Evolutionary conservation across 1,140 invertebrate genomes (phyloP), one percentile per base, ranked within the genome.

Genomic region (Pseudomyrmex gracilis): DNA sequence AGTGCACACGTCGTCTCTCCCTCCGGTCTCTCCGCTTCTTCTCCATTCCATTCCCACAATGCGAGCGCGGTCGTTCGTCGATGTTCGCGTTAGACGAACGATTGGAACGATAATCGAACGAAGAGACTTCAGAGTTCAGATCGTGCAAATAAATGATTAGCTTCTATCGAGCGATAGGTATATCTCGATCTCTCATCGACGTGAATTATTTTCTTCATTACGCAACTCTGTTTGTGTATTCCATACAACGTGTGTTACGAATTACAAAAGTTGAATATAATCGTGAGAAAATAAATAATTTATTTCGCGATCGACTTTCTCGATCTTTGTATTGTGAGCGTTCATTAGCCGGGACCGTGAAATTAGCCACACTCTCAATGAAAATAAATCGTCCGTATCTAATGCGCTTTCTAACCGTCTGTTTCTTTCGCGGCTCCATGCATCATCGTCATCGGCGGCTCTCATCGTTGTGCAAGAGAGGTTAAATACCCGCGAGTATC

Each of bases 401-500:
- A 53, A 61, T 58, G 78, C 58, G 20, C 78, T 60, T 73, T 61
- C 66, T 66, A 74, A 74, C 49, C 70, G 74, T n/a, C 47, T 58
- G 53, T 47, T 61, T 61, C 68, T 74, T 82, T 61, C 80, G 43
- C 66, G 66, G 76, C 53, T 24, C 47, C 47, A 45, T 82, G 68
- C 58, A 82, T 82, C 68, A 55, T 63, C 68, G 71, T 87, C 82
- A 80, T 45, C 22, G 80, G 58, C 58, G 58, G 49, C 51, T 66
- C 73, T 70, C 20, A 68, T 63, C 80, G 58, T 55, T 85, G 15
- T 73, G 17, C 73, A 17, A 55, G 78, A 82, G 85, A 58, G 83
- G 58, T 70, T 88, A 87, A 87, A 87, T 17, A 70, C 74, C 34
- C 34, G 34, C 83, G 7, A 64, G 83, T 82, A 90, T 92, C 90